Conservation (phyloP, 1,140 invertebrate genomes). For the Cotesia glomerata region DNA sequence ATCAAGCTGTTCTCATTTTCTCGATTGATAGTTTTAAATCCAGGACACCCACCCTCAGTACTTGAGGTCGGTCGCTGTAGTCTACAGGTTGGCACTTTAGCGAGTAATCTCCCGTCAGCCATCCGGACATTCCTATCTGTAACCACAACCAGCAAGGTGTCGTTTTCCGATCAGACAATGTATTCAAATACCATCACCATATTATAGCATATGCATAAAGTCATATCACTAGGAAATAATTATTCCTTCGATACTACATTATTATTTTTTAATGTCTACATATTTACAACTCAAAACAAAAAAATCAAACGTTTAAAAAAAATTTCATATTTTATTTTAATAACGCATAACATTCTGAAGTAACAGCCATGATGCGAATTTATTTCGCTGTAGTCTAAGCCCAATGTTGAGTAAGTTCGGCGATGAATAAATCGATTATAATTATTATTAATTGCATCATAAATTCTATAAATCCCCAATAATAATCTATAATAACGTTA, state of each 20-base stretch:
- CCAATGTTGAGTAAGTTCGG: background rate
- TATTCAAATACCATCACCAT: slow-evolving; percentile 28
- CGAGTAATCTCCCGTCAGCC: slow-evolving; percentile 90
- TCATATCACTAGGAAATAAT: slow-evolving; percentile 1
- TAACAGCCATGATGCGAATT: no score
- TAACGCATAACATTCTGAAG: no score
- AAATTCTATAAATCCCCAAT: background rate
- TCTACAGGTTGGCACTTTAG: slow-evolving; percentile 94
- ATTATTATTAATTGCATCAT: background rate
- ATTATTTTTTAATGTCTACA: background rate
- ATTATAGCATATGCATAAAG: background rate
- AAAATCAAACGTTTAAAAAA: background rate
- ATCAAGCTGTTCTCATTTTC: slow-evolving; percentile 16
- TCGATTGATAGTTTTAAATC: slow-evolving; percentile 21
- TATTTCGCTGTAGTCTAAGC: no score
- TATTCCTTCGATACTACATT: background rate
- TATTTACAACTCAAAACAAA: background rate
- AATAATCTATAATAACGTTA: background rate
- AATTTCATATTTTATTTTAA: no score
- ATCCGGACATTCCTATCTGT: slow-evolving; percentile 84
- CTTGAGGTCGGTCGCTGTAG: slow-evolving; percentile 87
- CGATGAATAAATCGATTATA: background rate
- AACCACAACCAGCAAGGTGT: slow-evolving; percentile 67
- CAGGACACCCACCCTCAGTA: slow-evolving; percentile 80
- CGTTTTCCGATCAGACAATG: slow-evolving; percentile 50